Evolutionary conservation across 1,140 invertebrate species (phyloP), one percentile per base, ranked within the genome.

Genomic region (Trinorchestia longiramus): DNA sequence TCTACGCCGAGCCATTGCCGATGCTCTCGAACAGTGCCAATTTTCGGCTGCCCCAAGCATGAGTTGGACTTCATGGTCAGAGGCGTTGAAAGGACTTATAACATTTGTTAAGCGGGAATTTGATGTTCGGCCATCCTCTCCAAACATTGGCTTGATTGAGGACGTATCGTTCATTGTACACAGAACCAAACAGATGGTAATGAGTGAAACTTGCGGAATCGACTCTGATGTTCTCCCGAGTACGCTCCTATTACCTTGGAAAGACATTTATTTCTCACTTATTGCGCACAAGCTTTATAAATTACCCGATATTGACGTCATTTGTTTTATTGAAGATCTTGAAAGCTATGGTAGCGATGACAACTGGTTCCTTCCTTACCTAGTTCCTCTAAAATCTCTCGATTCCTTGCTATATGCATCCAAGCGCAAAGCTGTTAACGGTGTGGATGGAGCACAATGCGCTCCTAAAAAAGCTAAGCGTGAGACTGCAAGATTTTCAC

Each of bases 11-110:
- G 40, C 43, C 19, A 47, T 94, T 8, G 43, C 43, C 11, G 92
- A 94, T 47, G 92, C 92, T 45, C 44, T 94, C 36, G 92, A 45
- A 40, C 43, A n/a, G 41, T 94, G 92, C 40, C 92, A 47, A 94
- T 44, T 94, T 15, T 47, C 92, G 8, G 19, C 43, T 43, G 41
- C 47, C 19, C 43, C 43, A 43, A 47, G 92, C 41, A 40, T 17
- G 11, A n/a, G 11, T 11, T 94, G 92, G 92, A 94, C 43, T 45
- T 43, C 43, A 0, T 94, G 92, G 92, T 45, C 92, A 40, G 92
- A 40, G 36, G 92, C 92, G 4, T n/a, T 94, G 3, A 43, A 47
- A n/a, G 92, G 92, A 47, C 92, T 94, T 15, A 19, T 94, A 47
- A 36, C 44, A 0, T 94, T 43, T 44, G 43, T 94, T 47, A 94